Evolutionary conservation across 2,797 vertebrate species (phyloP).

Genomic region (Amazona ochrocephala): DNA sequence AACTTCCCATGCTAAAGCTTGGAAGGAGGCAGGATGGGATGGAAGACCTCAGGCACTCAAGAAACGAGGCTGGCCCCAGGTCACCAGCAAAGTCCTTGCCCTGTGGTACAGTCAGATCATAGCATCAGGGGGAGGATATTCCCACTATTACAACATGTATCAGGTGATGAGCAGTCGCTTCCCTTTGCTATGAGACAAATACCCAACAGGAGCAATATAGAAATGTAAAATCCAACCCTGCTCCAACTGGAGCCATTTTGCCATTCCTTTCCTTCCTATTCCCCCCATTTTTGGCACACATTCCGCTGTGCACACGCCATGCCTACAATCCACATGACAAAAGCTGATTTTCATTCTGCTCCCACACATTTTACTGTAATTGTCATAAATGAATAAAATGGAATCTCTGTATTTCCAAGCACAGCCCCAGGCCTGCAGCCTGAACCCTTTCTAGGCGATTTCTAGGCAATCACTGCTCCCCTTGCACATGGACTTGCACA

Average conservation of each 20-base stretch:
- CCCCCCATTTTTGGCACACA: rapidly evolving
- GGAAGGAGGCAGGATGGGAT: background rate
- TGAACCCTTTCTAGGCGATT: rapidly evolving
- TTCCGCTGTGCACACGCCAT: background rate
- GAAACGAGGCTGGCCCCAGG: background rate
- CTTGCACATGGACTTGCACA: rapidly evolving
- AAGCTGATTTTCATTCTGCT: background rate
- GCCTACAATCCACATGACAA: too few relatives aligned
- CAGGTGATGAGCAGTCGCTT: background rate
- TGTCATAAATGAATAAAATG: background rate
- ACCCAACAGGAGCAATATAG: background rate
- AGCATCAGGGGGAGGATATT: background rate
- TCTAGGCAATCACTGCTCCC: background rate
- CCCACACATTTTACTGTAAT: background rate
- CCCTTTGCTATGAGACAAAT: background rate
- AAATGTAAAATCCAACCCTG: rapidly evolving
- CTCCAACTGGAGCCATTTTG: background rate
- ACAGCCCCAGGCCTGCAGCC: background rate
- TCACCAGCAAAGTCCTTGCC: background rate
- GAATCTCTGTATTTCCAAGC: background rate
- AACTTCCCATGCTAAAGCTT: background rate
- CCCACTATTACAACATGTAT: rapidly evolving
- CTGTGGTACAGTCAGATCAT: rapidly evolving
- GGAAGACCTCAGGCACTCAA: background rate
- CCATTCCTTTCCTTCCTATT: background rate